Base-by-base conservation (phyloP, 2,797 vertebrate species). In the Aplochiton taeniatus region DNA sequence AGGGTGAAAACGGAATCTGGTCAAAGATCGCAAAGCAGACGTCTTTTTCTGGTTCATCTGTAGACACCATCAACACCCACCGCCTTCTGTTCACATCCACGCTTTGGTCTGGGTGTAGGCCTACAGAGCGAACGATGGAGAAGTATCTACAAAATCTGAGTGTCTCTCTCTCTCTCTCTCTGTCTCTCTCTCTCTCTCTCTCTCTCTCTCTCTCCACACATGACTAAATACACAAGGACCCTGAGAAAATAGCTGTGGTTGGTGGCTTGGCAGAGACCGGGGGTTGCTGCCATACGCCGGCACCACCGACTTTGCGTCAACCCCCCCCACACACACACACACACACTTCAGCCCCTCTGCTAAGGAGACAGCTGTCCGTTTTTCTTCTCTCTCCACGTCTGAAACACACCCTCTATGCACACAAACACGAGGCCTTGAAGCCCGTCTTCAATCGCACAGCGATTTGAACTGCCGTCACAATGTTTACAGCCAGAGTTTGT, bases 211-310 rank as follows among this genome's bases (percentile, higher is more conserved):
- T 55, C 47, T 66, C 79, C 81, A 70, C 61, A 11, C 82, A 86
- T 84, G 87, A 91, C 91, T 83, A 88, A 83, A 78, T 80, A 81
- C 83, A 87, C 82, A 87, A 74, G 88, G 89, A 86, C 80, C 86
- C 85, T 84, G 53, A 77, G 74, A 6, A 91, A 91, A 95, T 91
- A 90, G 73, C 87, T 95, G 94, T 87, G 93, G 93, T 95, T 84
- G 85, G 88, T 81, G 91, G 91, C 87, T 93, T 90, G 78, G 87
- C 78, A 77, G 58, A 66, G 8, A 9, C 43, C 18, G 18, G 50
- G 53, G 65, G 61, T 62, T 65, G 51, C 83, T 91, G 89, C 91
- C 93, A 95, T 88, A 92, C 77, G 77, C 71, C 68, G 70, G 76
- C 50, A 73, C 84, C 74, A 75, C 74, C 77, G 75, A 70, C 77